A percentile compares a stretch with the other conserved stretches of the same genome.
Evolutionary conservation across 2,888 invertebrate genomes (phyloP).

Genomic region (Campaea margaritaria): DNA sequence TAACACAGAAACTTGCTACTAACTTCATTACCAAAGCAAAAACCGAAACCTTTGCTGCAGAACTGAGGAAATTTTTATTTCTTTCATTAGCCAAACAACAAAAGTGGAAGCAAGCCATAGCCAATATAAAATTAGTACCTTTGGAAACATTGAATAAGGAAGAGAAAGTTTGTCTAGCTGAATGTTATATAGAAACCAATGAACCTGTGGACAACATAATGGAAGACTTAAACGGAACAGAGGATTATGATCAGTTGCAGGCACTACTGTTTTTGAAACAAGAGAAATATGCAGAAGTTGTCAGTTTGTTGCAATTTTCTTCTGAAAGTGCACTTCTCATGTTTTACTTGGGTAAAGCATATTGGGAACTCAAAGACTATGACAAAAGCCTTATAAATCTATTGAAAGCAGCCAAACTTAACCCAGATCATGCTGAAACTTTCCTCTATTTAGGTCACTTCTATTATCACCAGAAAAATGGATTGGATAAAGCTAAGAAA

Average conservation of each 20-base stretch:
- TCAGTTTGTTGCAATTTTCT: constrained; percentile 77
- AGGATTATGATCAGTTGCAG: constrained; percentile 72
- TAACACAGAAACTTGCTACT: constrained; percentile 70
- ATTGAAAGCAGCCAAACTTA: constrained; percentile 89
- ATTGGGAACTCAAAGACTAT: constrained; percentile 85
- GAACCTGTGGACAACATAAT: constrained; percentile 60
- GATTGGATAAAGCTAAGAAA: constrained; percentile 90
- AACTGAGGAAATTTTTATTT: constrained; percentile 66
- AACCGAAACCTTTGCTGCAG: constrained; percentile 54
- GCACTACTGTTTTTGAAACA: constrained; percentile 80
- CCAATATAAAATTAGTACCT: constrained; percentile 63
- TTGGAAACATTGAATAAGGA: constrained; percentile 50
- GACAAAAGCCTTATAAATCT: constrained; percentile 87
- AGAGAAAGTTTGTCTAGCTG: constrained; percentile 66
- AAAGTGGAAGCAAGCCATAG: constrained; percentile 82
- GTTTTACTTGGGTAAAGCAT: constrained; percentile 86
- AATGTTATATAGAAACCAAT: constrained; percentile 70
- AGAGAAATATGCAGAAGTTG: constrained; percentile 82
- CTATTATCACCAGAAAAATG: constrained; percentile 86
- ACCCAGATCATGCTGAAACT: constrained; percentile 90
- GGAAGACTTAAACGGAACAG: constrained; percentile 58
- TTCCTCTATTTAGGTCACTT: constrained; percentile 91
- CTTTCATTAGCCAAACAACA: constrained; percentile 69
- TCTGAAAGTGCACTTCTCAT: constrained; percentile 79
- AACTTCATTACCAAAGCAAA: constrained; percentile 73